Conservation (phyloP, 2,113 vertebrate genomes). For the Aythya baeri region DNA sequence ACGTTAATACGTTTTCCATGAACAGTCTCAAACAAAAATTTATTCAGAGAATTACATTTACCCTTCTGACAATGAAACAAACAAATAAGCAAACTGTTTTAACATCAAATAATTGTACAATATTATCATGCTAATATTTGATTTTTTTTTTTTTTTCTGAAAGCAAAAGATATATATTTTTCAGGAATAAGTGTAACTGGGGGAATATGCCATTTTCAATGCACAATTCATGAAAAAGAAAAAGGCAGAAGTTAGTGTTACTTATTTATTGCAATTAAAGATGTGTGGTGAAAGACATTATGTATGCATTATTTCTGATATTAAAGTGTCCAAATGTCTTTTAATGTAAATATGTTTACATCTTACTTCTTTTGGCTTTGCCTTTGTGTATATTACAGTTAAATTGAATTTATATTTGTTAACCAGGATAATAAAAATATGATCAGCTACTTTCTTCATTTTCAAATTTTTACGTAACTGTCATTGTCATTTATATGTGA, state of each 20-base stretch:
- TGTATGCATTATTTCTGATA: neutral
- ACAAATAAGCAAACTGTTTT: neutral
- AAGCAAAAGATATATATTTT: neutral
- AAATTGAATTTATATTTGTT: neutral
- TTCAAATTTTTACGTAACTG: neutral
- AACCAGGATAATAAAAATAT: neutral
- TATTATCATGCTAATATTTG: neutral
- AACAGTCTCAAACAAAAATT: neutral
- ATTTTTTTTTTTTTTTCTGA: neutral
- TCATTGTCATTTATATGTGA: neutral
- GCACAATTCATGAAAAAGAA: neutral
- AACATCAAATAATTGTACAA: neutral
- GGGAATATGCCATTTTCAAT: neutral
- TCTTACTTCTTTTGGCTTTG: neutral
- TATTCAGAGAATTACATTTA: neutral
- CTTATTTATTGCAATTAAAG: neutral
- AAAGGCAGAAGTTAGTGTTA: neutral
- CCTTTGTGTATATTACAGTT: neutral
- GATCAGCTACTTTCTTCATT: neutral
- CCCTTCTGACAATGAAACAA: neutral
- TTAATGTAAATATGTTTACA: neutral
- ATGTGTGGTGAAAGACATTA: neutral
- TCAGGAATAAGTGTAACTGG: neutral
- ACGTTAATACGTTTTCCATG: neutral
- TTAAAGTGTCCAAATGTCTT: neutral